Base-by-base conservation (phyloP, 1,140 invertebrate species). In the Drosophila elegans region DNA sequence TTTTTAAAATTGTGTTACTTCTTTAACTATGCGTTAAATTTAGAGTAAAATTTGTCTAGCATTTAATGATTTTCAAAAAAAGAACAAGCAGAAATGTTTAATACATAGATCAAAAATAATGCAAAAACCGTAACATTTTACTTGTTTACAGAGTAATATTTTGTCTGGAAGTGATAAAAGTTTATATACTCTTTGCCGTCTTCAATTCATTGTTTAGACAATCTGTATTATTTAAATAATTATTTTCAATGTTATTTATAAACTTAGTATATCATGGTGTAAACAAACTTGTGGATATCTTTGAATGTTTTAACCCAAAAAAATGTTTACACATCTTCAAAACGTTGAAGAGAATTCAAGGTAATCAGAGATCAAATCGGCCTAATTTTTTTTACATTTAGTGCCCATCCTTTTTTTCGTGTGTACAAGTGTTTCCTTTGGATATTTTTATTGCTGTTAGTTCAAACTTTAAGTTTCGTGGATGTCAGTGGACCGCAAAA, bases 281-380 rank as follows among this genome's bases (percentile, higher is more conserved):
- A 51, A 51, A 51, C 48, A 51, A 51, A 49, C 6, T 1, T 48
- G 12, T 48, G 2, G 12, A 9, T 29, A 34, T 51, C 34, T 34
- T 10, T 3, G 7, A 16, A 34, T 13, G 13, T 29, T 36, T 29
- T 52, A 21, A 16, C 13, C 32, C 32, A 36, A 21, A 21, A 9
- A 34, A 41, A 27, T 68, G 61, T 68, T 68, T 68, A 68, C 49
- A 21, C 29, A 21, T 51, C 12, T 16, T 38, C 12, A 51, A 44
- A 27, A 44, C 42, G 42, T 46, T 67, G 13, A 27, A 48, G 53
- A 13, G 52, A 71, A 57, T 72, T 72, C 68, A 72, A 72, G 68
- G 64, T 72, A 72, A 71, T 72, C 68, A 57, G 71, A 72, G 52
- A 72, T 36, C 51, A 57, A 71, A 72, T 69, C 66, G 41, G 27